Evolutionary conservation across 2,113 vertebrate genomes (phyloP).

Genomic region (Mormyrus iriodes): DNA sequence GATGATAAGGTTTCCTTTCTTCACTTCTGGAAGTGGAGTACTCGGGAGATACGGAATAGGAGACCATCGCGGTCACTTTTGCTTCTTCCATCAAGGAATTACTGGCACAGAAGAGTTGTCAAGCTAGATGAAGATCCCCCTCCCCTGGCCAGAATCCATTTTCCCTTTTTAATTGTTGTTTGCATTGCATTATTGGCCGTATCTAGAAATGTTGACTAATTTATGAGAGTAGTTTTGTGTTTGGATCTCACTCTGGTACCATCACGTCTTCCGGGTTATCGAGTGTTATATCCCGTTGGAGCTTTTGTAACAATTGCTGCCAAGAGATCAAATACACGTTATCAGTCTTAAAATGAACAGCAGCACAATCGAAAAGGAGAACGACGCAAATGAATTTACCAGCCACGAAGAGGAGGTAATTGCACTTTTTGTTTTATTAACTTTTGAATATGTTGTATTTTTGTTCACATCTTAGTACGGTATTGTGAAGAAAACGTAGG

Average conservation of each 20-base stretch:
- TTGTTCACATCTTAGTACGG: not conserved
- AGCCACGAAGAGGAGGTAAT: conserved; percentile 24
- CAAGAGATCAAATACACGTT: conserved; percentile 4
- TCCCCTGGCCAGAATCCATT: not conserved
- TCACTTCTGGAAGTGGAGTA: conserved; percentile 3
- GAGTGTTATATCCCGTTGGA: not conserved
- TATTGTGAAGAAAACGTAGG: not conserved
- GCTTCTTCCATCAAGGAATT: conserved; percentile 3
- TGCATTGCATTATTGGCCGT: not conserved
- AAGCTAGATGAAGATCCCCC: not conserved
- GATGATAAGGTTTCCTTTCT: not conserved
- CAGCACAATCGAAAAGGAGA: conserved; percentile 20
- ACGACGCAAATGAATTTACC: conserved; percentile 18
- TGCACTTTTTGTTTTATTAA: not conserved
- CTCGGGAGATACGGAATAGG: not conserved
- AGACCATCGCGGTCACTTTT: not conserved
- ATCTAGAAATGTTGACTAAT: conserved; percentile 10
- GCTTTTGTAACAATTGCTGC: not conserved
- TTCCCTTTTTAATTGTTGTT: conserved; percentile 6
- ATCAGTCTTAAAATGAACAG: conserved; percentile 13
- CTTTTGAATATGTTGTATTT: not conserved
- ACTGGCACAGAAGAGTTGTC: conserved; percentile 5
- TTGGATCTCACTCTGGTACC: not conserved
- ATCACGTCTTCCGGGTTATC: not conserved
- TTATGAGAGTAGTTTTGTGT: not conserved